Percentiles rank a stretch among this genome's conserved stretches.
Evolutionary conservation across 1,140 invertebrate species (phyloP).

Genomic region (Bicyclus anynana): DNA sequence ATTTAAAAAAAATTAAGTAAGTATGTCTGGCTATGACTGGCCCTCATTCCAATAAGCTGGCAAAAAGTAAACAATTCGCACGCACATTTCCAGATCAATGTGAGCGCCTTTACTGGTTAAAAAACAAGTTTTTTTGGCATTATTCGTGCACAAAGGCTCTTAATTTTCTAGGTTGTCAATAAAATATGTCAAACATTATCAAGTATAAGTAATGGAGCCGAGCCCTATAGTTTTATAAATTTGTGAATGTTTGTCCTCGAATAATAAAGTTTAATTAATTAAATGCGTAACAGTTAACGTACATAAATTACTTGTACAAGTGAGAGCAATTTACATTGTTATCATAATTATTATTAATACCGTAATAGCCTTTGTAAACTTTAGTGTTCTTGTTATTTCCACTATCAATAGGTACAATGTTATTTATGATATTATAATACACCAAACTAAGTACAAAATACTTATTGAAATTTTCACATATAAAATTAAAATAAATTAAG

Average conservation of each 20-base stretch:
- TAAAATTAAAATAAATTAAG: too few relatives aligned
- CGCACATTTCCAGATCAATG: constrained; percentile 37
- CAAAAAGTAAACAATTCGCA: constrained; percentile 33
- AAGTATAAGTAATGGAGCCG: constrained; percentile 5
- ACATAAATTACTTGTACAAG: constrained; percentile 1
- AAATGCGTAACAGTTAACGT: background rate
- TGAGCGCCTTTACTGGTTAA: constrained; percentile 36
- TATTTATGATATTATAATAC: too few relatives aligned
- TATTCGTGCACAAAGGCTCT: constrained; percentile 3
- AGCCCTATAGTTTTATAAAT: constrained; percentile 9
- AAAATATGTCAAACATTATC: background rate
- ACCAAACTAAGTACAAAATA: too few relatives aligned
- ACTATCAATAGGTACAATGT: too few relatives aligned
- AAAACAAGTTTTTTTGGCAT: constrained; percentile 36
- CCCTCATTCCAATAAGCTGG: too few relatives aligned
- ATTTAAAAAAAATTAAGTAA: too few relatives aligned
- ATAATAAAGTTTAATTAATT: constrained; percentile 8
- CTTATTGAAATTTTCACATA: too few relatives aligned
- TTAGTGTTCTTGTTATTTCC: too few relatives aligned
- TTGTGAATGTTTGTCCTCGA: constrained; percentile 13
- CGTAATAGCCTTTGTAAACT: too few relatives aligned
- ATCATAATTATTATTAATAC: background rate
- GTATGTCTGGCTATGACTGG: too few relatives aligned
- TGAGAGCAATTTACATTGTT: background rate
- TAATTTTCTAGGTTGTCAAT: constrained; percentile 8